Percentiles rank a stretch among this genome's conserved stretches.
phyloP scores from a whole-genome alignment of 2,113 vertebrate species.

The Rhinoptilus africanus region DNA sequence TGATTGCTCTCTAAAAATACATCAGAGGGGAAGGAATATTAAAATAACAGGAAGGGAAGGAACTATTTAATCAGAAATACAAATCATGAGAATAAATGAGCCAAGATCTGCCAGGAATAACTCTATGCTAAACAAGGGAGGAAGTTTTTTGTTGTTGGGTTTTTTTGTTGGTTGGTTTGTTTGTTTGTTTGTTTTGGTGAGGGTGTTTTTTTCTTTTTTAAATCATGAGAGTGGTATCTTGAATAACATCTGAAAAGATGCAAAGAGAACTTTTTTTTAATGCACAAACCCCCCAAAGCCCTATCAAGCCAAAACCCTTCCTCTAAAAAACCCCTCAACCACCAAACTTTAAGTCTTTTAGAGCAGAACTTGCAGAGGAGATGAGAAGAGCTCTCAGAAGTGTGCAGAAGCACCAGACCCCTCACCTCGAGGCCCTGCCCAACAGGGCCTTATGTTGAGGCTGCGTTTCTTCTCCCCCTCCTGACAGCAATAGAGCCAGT shows the following conservation, averaged over 20 bases:
- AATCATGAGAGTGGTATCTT: background rate
- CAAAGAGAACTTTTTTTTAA: background rate
- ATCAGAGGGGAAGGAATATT: constrained; percentile 29
- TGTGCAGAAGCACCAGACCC: background rate
- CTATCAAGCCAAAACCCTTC: background rate
- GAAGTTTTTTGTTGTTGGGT: background rate
- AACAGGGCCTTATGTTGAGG: background rate
- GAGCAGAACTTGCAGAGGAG: background rate
- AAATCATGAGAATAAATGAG: constrained; percentile 33
- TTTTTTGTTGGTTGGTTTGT: background rate
- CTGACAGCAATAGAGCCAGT: background rate
- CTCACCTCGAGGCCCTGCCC: background rate
- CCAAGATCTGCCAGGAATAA: constrained; percentile 12
- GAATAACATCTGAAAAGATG: background rate
- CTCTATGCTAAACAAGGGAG: constrained; percentile 2
- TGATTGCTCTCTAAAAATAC: constrained; percentile 50
- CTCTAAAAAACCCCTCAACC: background rate
- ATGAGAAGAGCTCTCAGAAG: background rate
- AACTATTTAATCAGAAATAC: constrained; percentile 39
- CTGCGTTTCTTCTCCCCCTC: background rate
- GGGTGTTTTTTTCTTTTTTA: background rate
- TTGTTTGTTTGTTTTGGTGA: background rate
- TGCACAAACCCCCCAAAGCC: background rate
- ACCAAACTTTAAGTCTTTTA: background rate
- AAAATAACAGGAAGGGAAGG: constrained; percentile 37